Evolutionary conservation across 2,888 invertebrate species (phyloP), one percentile per base, ranked within the genome.

Genomic region (Tanypteryx hageni): DNA sequence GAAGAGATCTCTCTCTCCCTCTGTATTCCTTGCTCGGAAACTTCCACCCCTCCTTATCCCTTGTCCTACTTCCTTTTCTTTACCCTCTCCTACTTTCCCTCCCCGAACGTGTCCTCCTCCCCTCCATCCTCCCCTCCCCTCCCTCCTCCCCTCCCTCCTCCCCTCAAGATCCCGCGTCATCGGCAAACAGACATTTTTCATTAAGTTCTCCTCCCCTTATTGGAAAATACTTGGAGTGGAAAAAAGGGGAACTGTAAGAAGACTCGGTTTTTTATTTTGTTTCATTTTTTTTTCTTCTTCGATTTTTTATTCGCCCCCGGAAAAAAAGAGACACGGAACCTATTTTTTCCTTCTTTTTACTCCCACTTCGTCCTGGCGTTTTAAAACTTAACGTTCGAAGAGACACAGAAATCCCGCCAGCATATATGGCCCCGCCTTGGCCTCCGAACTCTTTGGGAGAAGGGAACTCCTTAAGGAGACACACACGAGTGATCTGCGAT

Each of bases 151-250:
- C 44, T 68, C 61, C 31, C 18, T 44, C 44, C 59, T 0, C 22
- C n/a, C 86, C 89, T 64, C 64, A 44, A 89, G 64, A 64, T 64
- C 64, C 64, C 89, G 89, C 89, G 89, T 89, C 89, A 89, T 89
- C 89, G 89, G 89, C 89, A 89, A 89, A 89, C 89, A 89, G 89
- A 89, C 89, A 89, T 92, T 92, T 92, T 92, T 92, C 92, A 92
- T 92, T 92, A 92, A 92, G 85, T 92, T 92, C 92, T 92, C 81
- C 68, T 58, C 76, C 82, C 92, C 85, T 84, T 92, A 92, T 92
- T 92, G 92, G 92, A 92, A 92, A 92, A 92, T 92, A 92, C 85
- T 92, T 92, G 85, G 81, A 85, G 85, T 86, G 92, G 92, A 92
- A 92, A 84, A 44, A 92, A 68, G 89, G 89, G 89, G 64, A 89